phyloP scores from a whole-genome alignment of 1,140 invertebrate species.

The Ruditapes philippinarum region DNA sequence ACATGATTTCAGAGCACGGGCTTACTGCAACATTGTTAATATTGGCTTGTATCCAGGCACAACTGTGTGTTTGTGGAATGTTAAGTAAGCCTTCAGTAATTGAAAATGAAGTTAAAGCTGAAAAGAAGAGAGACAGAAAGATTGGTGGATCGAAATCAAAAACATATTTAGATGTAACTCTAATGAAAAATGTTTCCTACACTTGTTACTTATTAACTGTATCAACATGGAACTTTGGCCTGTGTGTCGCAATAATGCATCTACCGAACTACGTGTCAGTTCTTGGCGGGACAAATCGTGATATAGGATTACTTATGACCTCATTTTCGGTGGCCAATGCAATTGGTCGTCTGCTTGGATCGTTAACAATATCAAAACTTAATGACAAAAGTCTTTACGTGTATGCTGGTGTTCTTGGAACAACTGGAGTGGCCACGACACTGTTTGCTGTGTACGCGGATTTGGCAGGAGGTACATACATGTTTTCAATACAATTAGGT shows the following conservation, averaged over 20 bases:
- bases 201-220: slow-evolving; percentile 18
- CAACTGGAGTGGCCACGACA: slow-evolving; percentile 14
- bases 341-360: slow-evolving; percentile 1
- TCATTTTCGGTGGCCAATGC: slow-evolving; percentile 26
- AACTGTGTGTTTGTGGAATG: slow-evolving; percentile 51
- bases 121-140: not conserved
- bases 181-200: slow-evolving; percentile 22
- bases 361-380: not conserved
- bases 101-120: slow-evolving; percentile 19
- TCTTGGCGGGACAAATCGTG: not conserved
- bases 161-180: slow-evolving; percentile 4
- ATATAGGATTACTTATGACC: slow-evolving; percentile 32
- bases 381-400: not conserved
- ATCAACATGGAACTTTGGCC: slow-evolving; percentile 34
- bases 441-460: slow-evolving; percentile 23
- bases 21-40: slow-evolving; percentile 33
- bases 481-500: slow-evolving; percentile 37
- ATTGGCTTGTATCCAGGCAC: slow-evolving; percentile 1
- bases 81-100: slow-evolving; percentile 41
- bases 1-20: slow-evolving; percentile 8
- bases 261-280: slow-evolving; percentile 41
- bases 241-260: slow-evolving; percentile 25
- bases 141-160: not conserved
- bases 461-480: not conserved
- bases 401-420: not conserved